Percentiles rank a stretch among this genome's conserved stretches.
Conservation (phyloP, 2,797 vertebrate species). For the Siniperca scherzeri region DNA sequence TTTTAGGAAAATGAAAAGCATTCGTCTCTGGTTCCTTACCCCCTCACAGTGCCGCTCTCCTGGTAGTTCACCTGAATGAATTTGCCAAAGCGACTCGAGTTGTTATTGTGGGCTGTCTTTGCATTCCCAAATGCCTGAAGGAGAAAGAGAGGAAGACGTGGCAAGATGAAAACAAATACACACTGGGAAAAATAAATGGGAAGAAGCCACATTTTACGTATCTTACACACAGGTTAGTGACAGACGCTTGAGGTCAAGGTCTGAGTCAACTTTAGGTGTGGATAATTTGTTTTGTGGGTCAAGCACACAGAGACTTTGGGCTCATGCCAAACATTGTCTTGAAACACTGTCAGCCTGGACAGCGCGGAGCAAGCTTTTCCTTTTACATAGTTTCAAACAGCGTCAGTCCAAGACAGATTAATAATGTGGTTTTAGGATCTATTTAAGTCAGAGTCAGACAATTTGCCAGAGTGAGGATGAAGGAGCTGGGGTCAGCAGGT, state of each 20-base stretch:
- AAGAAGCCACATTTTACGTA: constrained; percentile 1
- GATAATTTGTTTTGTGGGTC: constrained; percentile 45
- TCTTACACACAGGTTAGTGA: constrained; percentile 12
- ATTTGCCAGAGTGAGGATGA: constrained; percentile 69
- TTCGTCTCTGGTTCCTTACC: constrained; percentile 85
- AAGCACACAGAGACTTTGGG: constrained; percentile 22
- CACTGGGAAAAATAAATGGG: neutral
- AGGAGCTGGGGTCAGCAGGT: constrained; percentile 39
- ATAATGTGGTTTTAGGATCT: constrained; percentile 66
- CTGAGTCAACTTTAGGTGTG: constrained; percentile 25
- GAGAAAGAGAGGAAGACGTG: constrained; percentile 1
- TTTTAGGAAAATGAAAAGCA: neutral
- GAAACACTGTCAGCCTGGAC: constrained; percentile 44
- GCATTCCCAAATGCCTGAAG: constrained; percentile 87
- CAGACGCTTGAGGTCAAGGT: constrained; percentile 27
- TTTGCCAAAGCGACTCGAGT: constrained; percentile 99
- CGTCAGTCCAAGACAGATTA: constrained; percentile 52
- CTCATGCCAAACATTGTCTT: constrained; percentile 41
- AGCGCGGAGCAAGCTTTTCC: constrained; percentile 40
- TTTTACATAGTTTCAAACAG: constrained; percentile 56
- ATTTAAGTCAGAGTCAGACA: constrained; percentile 70
- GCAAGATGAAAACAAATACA: constrained; percentile 33
- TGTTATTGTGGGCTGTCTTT: constrained; percentile 99
- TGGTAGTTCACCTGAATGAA: constrained; percentile 99
- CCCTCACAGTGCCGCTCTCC: constrained; percentile 97